Evolutionary conservation across 2,888 invertebrate genomes (phyloP).

Genomic region (Drosophila maculinotata): DNA sequence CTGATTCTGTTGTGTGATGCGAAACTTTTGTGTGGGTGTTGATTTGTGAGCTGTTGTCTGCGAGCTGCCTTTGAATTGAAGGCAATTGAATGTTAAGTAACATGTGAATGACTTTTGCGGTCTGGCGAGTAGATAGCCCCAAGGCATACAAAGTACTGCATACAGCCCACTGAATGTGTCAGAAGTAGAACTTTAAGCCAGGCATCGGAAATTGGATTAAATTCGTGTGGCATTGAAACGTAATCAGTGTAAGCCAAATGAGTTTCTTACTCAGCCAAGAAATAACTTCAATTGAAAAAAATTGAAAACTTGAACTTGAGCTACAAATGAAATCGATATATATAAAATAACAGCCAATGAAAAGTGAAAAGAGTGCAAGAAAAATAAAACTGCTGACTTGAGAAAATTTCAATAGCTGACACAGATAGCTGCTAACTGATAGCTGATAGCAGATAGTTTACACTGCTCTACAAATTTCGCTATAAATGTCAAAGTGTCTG

Average conservation of each 20-base stretch:
- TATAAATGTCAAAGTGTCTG: slow-evolving; percentile 43
- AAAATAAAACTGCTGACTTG: slow-evolving; percentile 8
- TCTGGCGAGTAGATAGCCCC: slow-evolving; percentile 27
- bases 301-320: background rate
- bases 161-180: slow-evolving; percentile 38
- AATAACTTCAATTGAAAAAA: slow-evolving; percentile 1
- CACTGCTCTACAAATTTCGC: slow-evolving; percentile 19
- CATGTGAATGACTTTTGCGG: slow-evolving; percentile 63
- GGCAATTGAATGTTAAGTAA: slow-evolving; percentile 76
- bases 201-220: slow-evolving; percentile 56
- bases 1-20: slow-evolving; percentile 30
- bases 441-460: background rate
- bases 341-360: background rate
- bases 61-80: slow-evolving; percentile 46
- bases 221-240: slow-evolving; percentile 58
- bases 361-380: slow-evolving; percentile 9
- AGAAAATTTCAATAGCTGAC: slow-evolving; percentile 15
- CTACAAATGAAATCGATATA: background rate
- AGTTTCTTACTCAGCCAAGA: slow-evolving; percentile 11
- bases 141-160: slow-evolving; percentile 16
- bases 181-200: slow-evolving; percentile 44
- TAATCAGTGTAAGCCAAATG: slow-evolving; percentile 69
- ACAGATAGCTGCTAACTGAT: background rate
- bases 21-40: slow-evolving; percentile 67
- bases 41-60: slow-evolving; percentile 70